Evolutionary conservation across 2,797 vertebrate species (phyloP), one percentile per base, ranked within the genome.

Genomic region (Trachops cirrhosus): DNA sequence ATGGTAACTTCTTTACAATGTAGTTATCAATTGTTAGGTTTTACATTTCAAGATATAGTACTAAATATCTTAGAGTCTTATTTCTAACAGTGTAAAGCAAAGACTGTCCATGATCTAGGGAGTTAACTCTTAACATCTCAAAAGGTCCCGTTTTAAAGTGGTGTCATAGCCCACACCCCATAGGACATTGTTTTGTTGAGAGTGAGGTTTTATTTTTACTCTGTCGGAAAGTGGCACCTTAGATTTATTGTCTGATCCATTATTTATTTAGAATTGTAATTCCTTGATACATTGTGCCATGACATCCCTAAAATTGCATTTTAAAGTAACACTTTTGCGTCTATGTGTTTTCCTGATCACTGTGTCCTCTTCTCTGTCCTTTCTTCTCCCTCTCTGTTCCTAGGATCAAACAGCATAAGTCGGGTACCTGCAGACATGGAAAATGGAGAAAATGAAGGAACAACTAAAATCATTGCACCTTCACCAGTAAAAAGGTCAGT

Each of bases 401-500:
- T 90, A 97, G 97, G 96, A 37, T 84, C 98, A 92, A 99, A 97
- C 94, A 98, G 96, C 96, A 95, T 97, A 93, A 99, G 93, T 71
- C 98, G 97, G 89, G 78, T 98, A 86, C 97, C 98, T 92, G 90
- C 96, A 86, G 98, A 97, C 87, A 82, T 87, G 79, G 98, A 98
- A 96, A 98, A 97, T 94, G 98, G 96, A 44, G 98, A 98, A 97
- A 98, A 98, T 89, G 98, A 99, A 98, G 98, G 97, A 97, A 98
- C 98, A 71, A 98, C 98, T 70, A 99, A 98, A 98, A 98, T 98
- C 89, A 98, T 98, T 59, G 98, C 98, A 83, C 98, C 98, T 78
- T 98, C 98, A 14, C 98, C 99, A 44, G 95, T 99, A 67, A 99
- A 99, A 98, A 99, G 99, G 99, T 99, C 97, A 46, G 94, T 97